These are phyloP conservation scores for Microcebus jonahi DNA, from an alignment of 2,113 vertebrate species.

Conservation along the genomic window DNA sequence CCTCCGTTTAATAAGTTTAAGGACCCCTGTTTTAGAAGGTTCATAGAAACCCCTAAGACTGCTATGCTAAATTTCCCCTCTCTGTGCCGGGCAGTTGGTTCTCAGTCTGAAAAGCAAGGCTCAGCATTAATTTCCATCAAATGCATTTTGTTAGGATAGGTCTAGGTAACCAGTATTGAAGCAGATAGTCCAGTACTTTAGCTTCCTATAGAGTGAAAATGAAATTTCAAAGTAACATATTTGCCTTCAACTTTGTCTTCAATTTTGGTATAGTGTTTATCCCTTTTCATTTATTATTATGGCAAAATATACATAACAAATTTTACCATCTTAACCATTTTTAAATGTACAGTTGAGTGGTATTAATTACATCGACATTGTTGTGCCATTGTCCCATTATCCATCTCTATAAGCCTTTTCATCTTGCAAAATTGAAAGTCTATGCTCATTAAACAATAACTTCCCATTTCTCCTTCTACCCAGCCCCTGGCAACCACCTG, in stretches of 20 bases:
- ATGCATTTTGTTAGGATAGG: not conserved
- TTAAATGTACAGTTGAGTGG: not conserved
- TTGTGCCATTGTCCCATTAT: not conserved
- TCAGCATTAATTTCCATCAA: not conserved
- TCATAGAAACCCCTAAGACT: not conserved
- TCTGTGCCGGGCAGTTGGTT: not conserved
- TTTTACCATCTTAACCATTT: not conserved
- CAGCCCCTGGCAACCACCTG: not conserved
- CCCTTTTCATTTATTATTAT: not conserved
- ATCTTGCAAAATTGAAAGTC: not conserved
- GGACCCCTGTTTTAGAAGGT: not conserved
- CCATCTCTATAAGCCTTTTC: not conserved
- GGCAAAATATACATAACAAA: not conserved
- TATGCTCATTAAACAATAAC: not conserved
- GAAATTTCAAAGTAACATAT: conserved; percentile 13
- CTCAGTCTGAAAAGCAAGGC: not conserved
- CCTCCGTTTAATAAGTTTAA: too few relatives aligned
- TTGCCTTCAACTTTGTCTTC: not conserved
- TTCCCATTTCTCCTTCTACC: not conserved
- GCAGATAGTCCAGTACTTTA: not conserved
- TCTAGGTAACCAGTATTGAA: not conserved
- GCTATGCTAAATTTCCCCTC: not conserved
- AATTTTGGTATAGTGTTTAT: not conserved
- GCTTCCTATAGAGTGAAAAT: not conserved
- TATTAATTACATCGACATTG: not conserved